Conservation (phyloP, 1,140 invertebrate species). For the Drosophila virilis region DNA sequence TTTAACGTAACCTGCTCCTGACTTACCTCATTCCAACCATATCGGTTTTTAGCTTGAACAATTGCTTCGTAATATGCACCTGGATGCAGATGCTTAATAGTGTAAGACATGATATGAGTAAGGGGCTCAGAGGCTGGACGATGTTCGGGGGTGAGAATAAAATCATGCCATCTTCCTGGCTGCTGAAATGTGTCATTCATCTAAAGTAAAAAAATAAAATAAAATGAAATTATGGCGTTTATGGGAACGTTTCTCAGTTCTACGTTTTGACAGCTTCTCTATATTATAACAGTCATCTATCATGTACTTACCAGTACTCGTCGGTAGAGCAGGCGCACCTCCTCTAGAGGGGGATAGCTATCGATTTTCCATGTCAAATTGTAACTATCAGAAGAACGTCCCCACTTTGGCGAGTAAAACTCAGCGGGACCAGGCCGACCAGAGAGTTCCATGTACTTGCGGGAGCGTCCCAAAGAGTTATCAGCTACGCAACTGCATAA, state of each 20-base stretch:
- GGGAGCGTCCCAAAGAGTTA: slow-evolving; percentile 88
- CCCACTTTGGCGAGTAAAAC: slow-evolving; percentile 87
- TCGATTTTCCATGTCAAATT: slow-evolving; percentile 87
- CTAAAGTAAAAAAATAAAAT: slow-evolving; percentile 76
- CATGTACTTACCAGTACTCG: slow-evolving; percentile 86
- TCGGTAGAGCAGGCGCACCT: slow-evolving; percentile 87
- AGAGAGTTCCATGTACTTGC: slow-evolving; percentile 88
- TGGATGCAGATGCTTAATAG: slow-evolving; percentile 86
- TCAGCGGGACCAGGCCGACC: slow-evolving; percentile 88
- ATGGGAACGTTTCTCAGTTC: too few species aligned
- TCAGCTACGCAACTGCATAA: slow-evolving; percentile 88
- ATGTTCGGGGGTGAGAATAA: slow-evolving; percentile 83
- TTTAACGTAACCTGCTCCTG: neutral
- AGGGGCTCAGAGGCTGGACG: slow-evolving; percentile 84
- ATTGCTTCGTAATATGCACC: slow-evolving; percentile 89
- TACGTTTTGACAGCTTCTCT: too few species aligned
- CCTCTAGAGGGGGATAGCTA: slow-evolving; percentile 88
- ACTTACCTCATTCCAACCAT: slow-evolving; percentile 89
- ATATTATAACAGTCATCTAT: too few species aligned
- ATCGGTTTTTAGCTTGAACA: slow-evolving; percentile 89
- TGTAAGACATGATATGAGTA: slow-evolving; percentile 86
- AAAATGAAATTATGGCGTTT: slow-evolving; percentile 33
- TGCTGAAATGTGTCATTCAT: slow-evolving; percentile 90
- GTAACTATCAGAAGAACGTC: slow-evolving; percentile 86
- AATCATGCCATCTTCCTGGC: slow-evolving; percentile 90